Base-by-base conservation (phyloP, 2,797 vertebrate species). In the Coccyzus lansbergi region DNA sequence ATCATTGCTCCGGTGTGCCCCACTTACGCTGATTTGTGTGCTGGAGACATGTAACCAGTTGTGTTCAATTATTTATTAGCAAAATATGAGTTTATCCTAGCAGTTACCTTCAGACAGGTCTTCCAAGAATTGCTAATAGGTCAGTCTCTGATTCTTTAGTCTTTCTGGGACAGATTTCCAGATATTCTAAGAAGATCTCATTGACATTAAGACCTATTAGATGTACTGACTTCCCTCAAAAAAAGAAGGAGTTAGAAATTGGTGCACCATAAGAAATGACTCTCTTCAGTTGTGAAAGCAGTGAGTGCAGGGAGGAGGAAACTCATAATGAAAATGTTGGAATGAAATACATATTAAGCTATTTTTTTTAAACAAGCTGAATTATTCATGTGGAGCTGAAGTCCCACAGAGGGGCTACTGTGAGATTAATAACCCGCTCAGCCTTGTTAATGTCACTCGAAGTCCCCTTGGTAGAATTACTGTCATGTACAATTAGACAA, bases 351-450 rank as follows among this genome's bases (percentile, higher is more conserved):
- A 22, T 89, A 11, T 63, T 26, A 34, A 63, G 36, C 34, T 5
- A 1, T 34, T 90, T 82, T 71, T 72, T 72, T 21, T 26, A 59
- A 44, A 75, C 14, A 9, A 65, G 36, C n/a, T 92, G 88, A 88
- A 95, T 95, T 87, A 93, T 93, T 87, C 64, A 77, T 64, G 81
- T 44, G 77, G 16, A 80, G 78, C 85, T 64, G 83, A 48, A 79
- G 40, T 85, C 91, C 91, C 82, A 55, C 4, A 20, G 91, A 92
- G 88, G 90, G 83, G 70, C 78, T 71, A 49, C 75, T 68, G 91
- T 14, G 88, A 92, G 75, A 91, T 88, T 62, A 91, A 91, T 94
- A 84, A 81, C 65, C 74, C 44, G 12, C 85, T 48, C 89, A 42
- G 82, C 79, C 62, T 92, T 55, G 1, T 67, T 81, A 60, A 38